A percentile compares a stretch with the other conserved stretches of the same genome.
phyloP scores from a whole-genome alignment of 2,113 vertebrate genomes.

The Hydrochoerus hydrochaeris region DNA sequence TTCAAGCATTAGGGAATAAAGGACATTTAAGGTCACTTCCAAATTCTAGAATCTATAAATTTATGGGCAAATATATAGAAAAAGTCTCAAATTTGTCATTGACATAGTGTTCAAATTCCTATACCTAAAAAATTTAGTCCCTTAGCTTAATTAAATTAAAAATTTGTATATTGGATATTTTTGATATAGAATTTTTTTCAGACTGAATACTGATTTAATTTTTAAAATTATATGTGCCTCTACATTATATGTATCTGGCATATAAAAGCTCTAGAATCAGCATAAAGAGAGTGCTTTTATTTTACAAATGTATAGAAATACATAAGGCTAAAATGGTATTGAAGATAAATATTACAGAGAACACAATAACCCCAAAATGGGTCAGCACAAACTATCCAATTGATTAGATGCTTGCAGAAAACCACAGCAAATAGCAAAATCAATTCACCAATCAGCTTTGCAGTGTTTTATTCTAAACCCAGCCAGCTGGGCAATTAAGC shows the following conservation, averaged over 20 bases:
- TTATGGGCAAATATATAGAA: not conserved
- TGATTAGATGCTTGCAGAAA: constrained; percentile 85
- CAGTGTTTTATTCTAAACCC: constrained; percentile 81
- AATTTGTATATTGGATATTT: not conserved
- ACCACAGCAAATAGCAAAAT: constrained; percentile 85
- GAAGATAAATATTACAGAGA: constrained; percentile 80
- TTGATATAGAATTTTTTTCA: constrained; percentile 40
- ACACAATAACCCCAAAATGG: constrained; percentile 78
- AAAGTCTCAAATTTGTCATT: not conserved
- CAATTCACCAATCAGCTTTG: constrained; percentile 84
- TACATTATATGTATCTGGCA: constrained; percentile 52
- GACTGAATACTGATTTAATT: constrained; percentile 24
- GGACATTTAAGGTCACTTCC: constrained; percentile 72
- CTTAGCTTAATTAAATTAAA: constrained; percentile 52
- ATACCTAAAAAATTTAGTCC: constrained; percentile 2
- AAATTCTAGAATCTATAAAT: constrained; percentile 60
- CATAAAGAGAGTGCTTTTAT: constrained; percentile 55
- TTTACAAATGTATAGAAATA: constrained; percentile 71
- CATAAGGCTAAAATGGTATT: constrained; percentile 52
- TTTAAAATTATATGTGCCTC: constrained; percentile 58
- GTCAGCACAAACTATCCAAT: constrained; percentile 84
- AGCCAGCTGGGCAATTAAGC: constrained; percentile 80
- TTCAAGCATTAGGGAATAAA: constrained; percentile 59
- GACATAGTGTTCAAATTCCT: constrained; percentile 52
- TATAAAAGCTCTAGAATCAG: constrained; percentile 56